Percentiles rank a stretch among this genome's conserved stretches.
Evolutionary conservation across 1,140 invertebrate genomes (phyloP).

Genomic region (Doryteuthis pealeii): DNA sequence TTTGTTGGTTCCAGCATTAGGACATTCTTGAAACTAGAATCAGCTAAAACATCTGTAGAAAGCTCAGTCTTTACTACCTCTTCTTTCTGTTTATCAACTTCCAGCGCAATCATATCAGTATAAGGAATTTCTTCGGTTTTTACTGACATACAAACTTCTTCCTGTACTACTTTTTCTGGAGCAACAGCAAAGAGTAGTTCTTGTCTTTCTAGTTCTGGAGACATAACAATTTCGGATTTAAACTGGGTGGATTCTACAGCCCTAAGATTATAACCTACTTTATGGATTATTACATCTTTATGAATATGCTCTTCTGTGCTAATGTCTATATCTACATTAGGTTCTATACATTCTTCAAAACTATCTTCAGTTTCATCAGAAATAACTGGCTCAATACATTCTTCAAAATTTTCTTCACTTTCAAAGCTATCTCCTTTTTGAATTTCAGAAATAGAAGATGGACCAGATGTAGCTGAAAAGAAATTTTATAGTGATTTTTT

Average conservation of each 20-base stretch:
- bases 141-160: background rate
- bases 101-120: background rate
- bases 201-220: background rate
- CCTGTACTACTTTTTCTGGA: background rate
- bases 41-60: background rate
- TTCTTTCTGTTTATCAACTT: constrained; percentile 3
- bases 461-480: no score
- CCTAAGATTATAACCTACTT: background rate
- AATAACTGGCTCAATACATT: background rate
- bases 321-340: background rate
- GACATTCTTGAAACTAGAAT: constrained; percentile 6
- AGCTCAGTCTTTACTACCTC: background rate
- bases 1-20: background rate
- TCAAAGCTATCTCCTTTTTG: constrained; percentile 2
- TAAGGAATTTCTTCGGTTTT: background rate
- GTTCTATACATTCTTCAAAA: background rate
- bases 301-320: background rate
- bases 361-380: background rate
- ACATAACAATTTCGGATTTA: constrained; percentile 5
- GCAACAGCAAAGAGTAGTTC: background rate
- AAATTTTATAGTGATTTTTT: no score
- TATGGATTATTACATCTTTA: background rate
- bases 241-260: background rate
- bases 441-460: no score
- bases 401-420: constrained; percentile 4